These are phyloP conservation scores for Charanyca ferruginea DNA, from an alignment of 2,888 invertebrate genomes.

Conservation along the genomic window DNA sequence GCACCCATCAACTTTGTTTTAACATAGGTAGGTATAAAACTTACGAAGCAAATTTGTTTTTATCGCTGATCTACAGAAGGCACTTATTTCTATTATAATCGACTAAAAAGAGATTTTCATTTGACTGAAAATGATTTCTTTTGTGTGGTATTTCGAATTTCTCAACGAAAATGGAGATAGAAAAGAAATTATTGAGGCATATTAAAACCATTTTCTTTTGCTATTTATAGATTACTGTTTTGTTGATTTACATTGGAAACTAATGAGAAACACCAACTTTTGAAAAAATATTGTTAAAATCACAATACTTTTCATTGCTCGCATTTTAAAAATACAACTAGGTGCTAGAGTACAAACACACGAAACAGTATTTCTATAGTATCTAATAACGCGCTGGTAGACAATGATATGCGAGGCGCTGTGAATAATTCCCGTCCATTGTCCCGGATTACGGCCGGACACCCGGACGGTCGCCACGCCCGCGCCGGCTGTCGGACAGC, in stretches of 20 bases:
- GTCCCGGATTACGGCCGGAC: constrained; percentile 48
- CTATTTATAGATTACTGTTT: too few relatives aligned
- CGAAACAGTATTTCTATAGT: constrained; percentile 12
- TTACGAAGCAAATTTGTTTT: constrained; percentile 21
- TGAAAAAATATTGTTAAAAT: too few relatives aligned
- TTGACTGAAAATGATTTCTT: neutral
- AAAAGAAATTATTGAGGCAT: neutral
- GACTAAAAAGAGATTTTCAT: constrained; percentile 2
- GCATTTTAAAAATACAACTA: too few relatives aligned
- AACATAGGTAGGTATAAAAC: neutral
- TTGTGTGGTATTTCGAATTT: neutral
- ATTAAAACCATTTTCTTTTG: too few relatives aligned
- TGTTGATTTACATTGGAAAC: too few relatives aligned
- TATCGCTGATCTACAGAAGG: constrained; percentile 16
- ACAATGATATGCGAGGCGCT: constrained; percentile 45
- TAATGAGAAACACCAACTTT: too few relatives aligned
- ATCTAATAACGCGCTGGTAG: constrained; percentile 51
- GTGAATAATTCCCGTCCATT: constrained; percentile 61
- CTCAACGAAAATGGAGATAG: neutral
- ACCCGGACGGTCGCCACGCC: constrained; percentile 27
- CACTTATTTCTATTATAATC: constrained; percentile 31
- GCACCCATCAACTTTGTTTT: constrained; percentile 24
- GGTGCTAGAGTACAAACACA: constrained; percentile 29
- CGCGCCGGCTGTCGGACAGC: constrained; percentile 23
- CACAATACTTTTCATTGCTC: too few relatives aligned